Evolutionary conservation across 2,113 vertebrate species (phyloP).

Genomic region (Platysternon megacephalum): DNA sequence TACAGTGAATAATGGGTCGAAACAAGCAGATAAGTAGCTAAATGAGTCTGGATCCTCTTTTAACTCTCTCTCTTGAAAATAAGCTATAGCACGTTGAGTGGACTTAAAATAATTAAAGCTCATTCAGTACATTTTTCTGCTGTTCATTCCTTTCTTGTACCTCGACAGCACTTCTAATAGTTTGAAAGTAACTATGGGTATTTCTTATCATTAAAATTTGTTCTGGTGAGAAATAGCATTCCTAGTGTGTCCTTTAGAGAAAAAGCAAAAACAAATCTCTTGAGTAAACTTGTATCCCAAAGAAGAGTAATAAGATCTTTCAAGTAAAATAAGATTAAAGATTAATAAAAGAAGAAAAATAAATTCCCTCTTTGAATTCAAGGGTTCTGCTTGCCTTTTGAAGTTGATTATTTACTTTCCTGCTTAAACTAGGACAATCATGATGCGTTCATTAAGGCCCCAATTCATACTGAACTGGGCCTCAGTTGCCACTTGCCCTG

Average conservation of each 20-base stretch:
- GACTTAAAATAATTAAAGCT: constrained; percentile 22
- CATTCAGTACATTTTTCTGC: constrained; percentile 6
- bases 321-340: background rate
- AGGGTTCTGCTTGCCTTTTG: background rate
- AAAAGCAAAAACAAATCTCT: background rate
- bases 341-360: background rate
- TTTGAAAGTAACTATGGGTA: background rate
- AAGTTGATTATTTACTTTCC: too few species aligned
- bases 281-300: background rate
- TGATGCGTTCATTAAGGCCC: background rate
- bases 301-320: background rate
- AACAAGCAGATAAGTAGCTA: constrained; percentile 19
- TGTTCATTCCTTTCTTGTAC: background rate
- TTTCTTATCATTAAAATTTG: background rate
- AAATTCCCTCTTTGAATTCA: background rate
- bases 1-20: background rate
- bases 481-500: background rate
- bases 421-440: background rate
- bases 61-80: constrained; percentile 1
- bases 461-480: background rate
- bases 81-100: background rate
- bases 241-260: background rate
- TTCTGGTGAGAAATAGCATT: background rate
- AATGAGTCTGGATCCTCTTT: background rate
- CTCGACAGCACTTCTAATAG: background rate